Evolutionary conservation across 2,113 vertebrate genomes (phyloP).

Genomic region (Rhombomys opimus): DNA sequence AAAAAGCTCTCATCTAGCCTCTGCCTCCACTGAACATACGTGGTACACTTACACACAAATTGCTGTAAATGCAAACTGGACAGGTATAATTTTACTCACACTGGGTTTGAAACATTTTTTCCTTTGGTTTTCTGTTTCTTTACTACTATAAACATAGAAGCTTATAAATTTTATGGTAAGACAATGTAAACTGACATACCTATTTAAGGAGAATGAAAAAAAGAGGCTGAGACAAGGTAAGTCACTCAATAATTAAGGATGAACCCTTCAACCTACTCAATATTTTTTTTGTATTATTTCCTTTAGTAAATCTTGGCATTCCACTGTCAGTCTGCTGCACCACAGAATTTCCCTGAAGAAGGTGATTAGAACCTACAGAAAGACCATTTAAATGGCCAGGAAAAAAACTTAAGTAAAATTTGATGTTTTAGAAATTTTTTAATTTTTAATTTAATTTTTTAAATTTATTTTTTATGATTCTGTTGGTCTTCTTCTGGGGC

Average conservation of each 20-base stretch:
- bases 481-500: too few relatives aligned
- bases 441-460: too few relatives aligned
- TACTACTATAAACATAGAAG: constrained; percentile 13
- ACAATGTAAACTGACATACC: constrained; percentile 49
- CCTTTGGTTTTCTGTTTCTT: constrained; percentile 24
- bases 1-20: background rate
- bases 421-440: too few relatives aligned
- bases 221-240: constrained; percentile 17
- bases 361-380: background rate
- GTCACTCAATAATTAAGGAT: constrained; percentile 45
- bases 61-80: background rate
- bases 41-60: background rate
- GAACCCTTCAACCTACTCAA: constrained; percentile 60
- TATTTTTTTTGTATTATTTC: constrained; percentile 54
- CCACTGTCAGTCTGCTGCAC: constrained; percentile 38
- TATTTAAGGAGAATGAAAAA: constrained; percentile 66
- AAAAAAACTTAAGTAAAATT: constrained; percentile 41
- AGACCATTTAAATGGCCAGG: background rate
- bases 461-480: too few relatives aligned
- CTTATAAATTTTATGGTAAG: constrained; percentile 38
- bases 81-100: background rate
- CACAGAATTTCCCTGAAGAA: constrained; percentile 27
- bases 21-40: background rate
- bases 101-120: background rate
- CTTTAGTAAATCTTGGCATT: constrained; percentile 6